Evolutionary conservation across 2,888 invertebrate genomes (phyloP), one percentile per base, ranked within the genome.

Genomic region (Chymomyza caudatula): DNA sequence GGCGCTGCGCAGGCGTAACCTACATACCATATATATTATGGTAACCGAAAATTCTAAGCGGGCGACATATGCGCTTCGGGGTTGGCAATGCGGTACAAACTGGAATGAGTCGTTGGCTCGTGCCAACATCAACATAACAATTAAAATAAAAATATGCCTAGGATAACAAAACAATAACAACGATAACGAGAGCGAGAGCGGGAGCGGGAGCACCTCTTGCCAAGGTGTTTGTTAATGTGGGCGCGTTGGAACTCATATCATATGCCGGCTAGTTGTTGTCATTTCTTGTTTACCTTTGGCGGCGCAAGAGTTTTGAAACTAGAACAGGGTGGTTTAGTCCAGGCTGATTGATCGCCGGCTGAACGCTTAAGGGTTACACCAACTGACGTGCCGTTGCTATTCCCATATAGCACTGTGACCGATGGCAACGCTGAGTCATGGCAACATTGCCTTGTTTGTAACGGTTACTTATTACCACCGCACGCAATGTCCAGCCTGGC

Each of bases 111-210:
- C 11, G 49, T 23, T 73, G 80, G 78, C 81, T 77, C 81, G 81
- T 84, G 81, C 81, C 76, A 73, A 73, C 77, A 81, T 78, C 78
- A 81, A 67, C 84, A 81, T 84, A 77, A 74, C 82, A 82, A 83
- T 85, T 78, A 81, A 75, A 77, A 73, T 60, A 47, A 65, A 70
- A 77, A 79, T 81, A 76, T 74, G 55, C 72, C 74, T 71, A 77
- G 77, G 79, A 82, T 71, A 82, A 74, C 74, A 74, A 51, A 15
- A 51, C 29, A 20, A 56, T 43, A 56, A 57, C 57, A 57, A 42
- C 44, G 42, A 44, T 17, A 37, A 37, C 29, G 11, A 37, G 29
- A 37, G 8, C 29, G 29, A 11, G 29, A 29, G 8, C 8, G 49
- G 8, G 19, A 63, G 15, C 70, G 63, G 52, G 49, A 59, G 17